phyloP scores from a whole-genome alignment of 1,140 invertebrate genomes.

The Frieseomelitta varia region DNA sequence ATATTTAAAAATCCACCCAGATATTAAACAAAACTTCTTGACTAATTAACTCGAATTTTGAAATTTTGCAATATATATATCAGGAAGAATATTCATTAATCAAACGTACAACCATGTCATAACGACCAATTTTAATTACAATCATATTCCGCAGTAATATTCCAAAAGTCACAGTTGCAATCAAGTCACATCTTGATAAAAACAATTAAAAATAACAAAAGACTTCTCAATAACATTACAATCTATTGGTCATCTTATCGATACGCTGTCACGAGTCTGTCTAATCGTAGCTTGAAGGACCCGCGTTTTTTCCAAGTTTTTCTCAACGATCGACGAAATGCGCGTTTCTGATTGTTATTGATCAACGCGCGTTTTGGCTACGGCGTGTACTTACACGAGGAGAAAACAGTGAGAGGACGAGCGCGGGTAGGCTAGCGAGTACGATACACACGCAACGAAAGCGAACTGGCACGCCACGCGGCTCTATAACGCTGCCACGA shows the following conservation, averaged over 20 bases:
- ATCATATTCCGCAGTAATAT: background rate
- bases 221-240: background rate
- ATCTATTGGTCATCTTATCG: background rate
- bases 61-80: background rate
- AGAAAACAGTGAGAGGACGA: constrained; percentile 21
- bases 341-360: constrained; percentile 76
- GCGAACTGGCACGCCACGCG: constrained; percentile 63
- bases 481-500: constrained; percentile 80
- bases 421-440: too few species aligned
- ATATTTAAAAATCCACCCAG: too few species aligned
- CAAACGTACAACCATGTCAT: too few species aligned
- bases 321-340: background rate
- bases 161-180: background rate
- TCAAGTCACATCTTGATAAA: background rate
- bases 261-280: background rate
- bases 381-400: constrained; percentile 32
- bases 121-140: background rate
- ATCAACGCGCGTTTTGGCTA: constrained; percentile 76
- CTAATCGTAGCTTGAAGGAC: constrained; percentile 17
- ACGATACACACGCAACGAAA: constrained; percentile 45
- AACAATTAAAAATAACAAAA: background rate
- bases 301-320: constrained; percentile 32
- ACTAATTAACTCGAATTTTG: background rate
- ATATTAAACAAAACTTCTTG: too few species aligned
- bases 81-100: background rate